Conservation (phyloP, 2,797 vertebrate genomes). For the Gymnodraco acuticeps region DNA sequence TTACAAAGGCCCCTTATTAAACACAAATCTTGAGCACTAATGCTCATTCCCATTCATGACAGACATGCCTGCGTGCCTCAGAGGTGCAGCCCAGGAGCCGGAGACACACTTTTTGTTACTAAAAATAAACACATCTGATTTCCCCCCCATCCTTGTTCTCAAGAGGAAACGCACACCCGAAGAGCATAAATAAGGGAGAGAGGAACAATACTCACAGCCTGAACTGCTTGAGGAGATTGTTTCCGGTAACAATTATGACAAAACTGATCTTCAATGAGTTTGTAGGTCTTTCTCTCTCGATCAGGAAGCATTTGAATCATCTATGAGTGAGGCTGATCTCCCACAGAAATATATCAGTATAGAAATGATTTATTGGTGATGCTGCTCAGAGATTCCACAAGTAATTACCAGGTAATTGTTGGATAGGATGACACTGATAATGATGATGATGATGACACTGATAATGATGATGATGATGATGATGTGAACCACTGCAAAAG, state of each 20-base stretch:
- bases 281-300: neutral
- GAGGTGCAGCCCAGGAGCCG: constrained; percentile 41
- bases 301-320: constrained; percentile 50
- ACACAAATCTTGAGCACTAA: constrained; percentile 7
- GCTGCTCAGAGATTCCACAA: constrained; percentile 7
- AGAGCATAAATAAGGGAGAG: constrained; percentile 40
- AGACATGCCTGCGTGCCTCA: constrained; percentile 31
- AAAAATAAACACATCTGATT: constrained; percentile 64
- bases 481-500: constrained; percentile 11
- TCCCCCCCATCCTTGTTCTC: constrained; percentile 26
- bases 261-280: constrained; percentile 34
- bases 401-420: constrained; percentile 3
- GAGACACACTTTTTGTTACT: constrained; percentile 53
- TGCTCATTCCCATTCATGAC: constrained; percentile 45
- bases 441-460: neutral
- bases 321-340: constrained; percentile 19
- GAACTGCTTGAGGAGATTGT: constrained; percentile 54
- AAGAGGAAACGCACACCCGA: constrained; percentile 38
- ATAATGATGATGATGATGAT: neutral
- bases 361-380: constrained; percentile 36
- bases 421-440: neutral
- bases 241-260: constrained; percentile 57
- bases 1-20: constrained; percentile 30
- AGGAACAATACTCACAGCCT: constrained; percentile 45
- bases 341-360: constrained; percentile 21